Conservation (phyloP, 2,888 invertebrate species). For the Pteria penguin region DNA sequence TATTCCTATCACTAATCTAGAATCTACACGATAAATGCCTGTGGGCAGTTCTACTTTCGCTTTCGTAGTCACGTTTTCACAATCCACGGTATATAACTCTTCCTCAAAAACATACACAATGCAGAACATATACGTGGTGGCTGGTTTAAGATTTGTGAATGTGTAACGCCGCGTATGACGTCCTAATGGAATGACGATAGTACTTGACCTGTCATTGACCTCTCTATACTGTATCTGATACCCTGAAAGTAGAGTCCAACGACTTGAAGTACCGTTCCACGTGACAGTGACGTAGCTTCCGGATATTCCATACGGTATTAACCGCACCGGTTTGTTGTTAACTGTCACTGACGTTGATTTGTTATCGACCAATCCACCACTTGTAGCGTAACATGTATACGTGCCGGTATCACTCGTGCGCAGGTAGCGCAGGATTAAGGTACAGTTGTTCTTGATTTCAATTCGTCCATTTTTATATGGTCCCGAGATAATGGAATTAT, state of each 20-base stretch:
- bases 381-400: slow-evolving; percentile 80
- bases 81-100: slow-evolving; percentile 64
- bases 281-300: slow-evolving; percentile 79
- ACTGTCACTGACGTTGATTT: slow-evolving; percentile 75
- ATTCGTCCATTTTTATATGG: slow-evolving; percentile 49
- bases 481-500: slow-evolving; percentile 74
- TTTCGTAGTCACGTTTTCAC: slow-evolving; percentile 65
- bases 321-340: slow-evolving; percentile 77
- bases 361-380: slow-evolving; percentile 72
- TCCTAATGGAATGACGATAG: slow-evolving; percentile 60
- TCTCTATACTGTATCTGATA: slow-evolving; percentile 66
- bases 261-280: slow-evolving; percentile 77
- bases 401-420: slow-evolving; percentile 76
- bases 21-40: slow-evolving; percentile 62
- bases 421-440: slow-evolving; percentile 54
- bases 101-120: slow-evolving; percentile 75
- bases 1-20: slow-evolving; percentile 67
- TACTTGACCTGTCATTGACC: slow-evolving; percentile 26
- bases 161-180: slow-evolving; percentile 78
- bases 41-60: slow-evolving; percentile 48
- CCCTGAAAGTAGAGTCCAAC: slow-evolving; percentile 62
- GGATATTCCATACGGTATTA: slow-evolving; percentile 75
- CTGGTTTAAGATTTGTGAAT: slow-evolving; percentile 78
- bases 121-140: slow-evolving; percentile 80
- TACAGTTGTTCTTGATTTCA: slow-evolving; percentile 51